Conservation (phyloP, 2,888 invertebrate genomes). For the Elegia similella region DNA sequence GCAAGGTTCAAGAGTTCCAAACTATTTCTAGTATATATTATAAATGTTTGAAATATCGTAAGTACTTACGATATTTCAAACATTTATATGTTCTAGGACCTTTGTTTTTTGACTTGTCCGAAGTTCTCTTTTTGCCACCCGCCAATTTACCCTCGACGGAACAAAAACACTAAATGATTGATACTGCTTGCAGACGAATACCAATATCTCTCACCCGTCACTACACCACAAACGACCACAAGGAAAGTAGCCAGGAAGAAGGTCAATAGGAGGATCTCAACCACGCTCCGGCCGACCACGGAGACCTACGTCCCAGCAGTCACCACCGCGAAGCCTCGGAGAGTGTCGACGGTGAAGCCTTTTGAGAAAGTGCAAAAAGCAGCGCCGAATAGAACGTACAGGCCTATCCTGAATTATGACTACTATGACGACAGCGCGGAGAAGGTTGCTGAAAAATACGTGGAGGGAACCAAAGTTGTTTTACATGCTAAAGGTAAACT, state of each 20-base stretch:
- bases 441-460: conserved; percentile 69
- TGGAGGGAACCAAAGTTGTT: conserved; percentile 80
- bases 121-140: too few relatives aligned
- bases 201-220: conserved; percentile 66
- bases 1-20: too few relatives aligned
- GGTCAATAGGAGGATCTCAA: conserved; percentile 58
- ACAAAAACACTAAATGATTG: not conserved
- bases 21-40: too few relatives aligned
- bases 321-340: conserved; percentile 27
- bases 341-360: conserved; percentile 46
- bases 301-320: conserved; percentile 23
- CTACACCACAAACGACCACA: conserved; percentile 52
- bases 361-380: conserved; percentile 51
- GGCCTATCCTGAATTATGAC: conserved; percentile 82
- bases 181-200: conserved; percentile 58
- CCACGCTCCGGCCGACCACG: conserved; percentile 50
- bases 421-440: conserved; percentile 86
- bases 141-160: conserved; percentile 1
- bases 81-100: too few relatives aligned
- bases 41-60: too few relatives aligned
- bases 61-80: too few relatives aligned
- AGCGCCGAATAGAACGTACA: conserved; percentile 46
- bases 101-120: too few relatives aligned
- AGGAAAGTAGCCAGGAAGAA: conserved; percentile 57
- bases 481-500: conserved; percentile 74